phyloP scores from a whole-genome alignment of 2,888 invertebrate genomes.

The Trichogramma evanescens region DNA sequence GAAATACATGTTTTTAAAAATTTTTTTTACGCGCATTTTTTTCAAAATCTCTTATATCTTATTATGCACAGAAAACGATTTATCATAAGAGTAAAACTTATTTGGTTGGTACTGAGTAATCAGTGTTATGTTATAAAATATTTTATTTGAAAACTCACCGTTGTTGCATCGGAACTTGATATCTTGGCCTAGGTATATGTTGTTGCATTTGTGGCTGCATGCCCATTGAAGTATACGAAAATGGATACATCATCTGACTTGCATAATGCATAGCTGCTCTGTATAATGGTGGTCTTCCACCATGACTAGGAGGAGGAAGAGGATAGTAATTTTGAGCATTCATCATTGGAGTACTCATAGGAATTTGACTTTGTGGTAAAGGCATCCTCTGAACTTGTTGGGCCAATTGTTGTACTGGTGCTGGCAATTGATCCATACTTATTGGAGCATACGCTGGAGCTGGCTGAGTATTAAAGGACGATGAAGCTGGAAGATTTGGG shows the following conservation, averaged over 20 bases:
- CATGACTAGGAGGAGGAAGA: constrained; percentile 35
- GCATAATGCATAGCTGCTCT: constrained; percentile 40
- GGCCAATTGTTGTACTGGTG: constrained; percentile 45
- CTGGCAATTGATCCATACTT: constrained; percentile 43
- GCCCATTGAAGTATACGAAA: constrained; percentile 34
- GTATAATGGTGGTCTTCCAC: constrained; percentile 44
- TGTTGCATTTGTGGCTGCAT: constrained; percentile 36
- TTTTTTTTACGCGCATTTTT: too few species aligned
- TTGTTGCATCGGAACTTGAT: constrained; percentile 31
- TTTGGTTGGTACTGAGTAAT: too few species aligned
- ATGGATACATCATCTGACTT: constrained; percentile 38
- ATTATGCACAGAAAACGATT: too few species aligned
- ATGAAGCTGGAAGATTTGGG: constrained; percentile 34
- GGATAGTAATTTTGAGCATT: constrained; percentile 43
- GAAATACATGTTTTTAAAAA: too few species aligned
- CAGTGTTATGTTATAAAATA: neutral
- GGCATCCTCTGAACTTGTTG: constrained; percentile 46
- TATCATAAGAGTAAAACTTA: too few species aligned
- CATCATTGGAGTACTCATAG: constrained; percentile 37
- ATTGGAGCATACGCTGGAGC: constrained; percentile 37
- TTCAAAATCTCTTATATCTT: too few species aligned
- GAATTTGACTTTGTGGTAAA: constrained; percentile 38
- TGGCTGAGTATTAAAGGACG: constrained; percentile 3
- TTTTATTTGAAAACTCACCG: constrained; percentile 17
- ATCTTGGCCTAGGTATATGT: constrained; percentile 27